Base-by-base conservation (phyloP, 2,113 vertebrate genomes). In the Furnarius figulus region DNA sequence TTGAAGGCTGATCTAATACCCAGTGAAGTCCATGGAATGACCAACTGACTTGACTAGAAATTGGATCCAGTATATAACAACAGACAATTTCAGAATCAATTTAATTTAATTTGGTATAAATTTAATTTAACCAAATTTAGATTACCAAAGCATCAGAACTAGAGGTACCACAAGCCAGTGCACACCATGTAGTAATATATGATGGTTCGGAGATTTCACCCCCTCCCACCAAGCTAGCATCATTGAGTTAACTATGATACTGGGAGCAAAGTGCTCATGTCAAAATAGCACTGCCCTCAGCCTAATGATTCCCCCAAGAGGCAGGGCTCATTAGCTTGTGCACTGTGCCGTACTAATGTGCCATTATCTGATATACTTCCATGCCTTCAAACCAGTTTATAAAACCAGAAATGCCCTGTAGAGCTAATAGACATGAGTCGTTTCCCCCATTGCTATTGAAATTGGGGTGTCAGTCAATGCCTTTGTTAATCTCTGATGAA, bases 261-360 rank as follows among this genome's bases (percentile, higher is more conserved):
- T 81, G 83, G 83, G 50, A 95, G 65, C 72, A 84, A 94, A 90
- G 80, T 31, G 53, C 30, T 91, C 68, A 28, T 80, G 68, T 88
- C 65, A 92, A 88, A 95, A 87, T 23, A 84, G 50, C 71, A 66
- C 63, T 97, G 82, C 42, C 90, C 83, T 96, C 88, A 80, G 79
- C 83, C 67, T 88, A 93, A 93, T 24, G 79, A 71, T 88, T 85
- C 86, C 90, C 81, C 55, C 73, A 94, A 90, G 83, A 83, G 68
- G 68, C 63, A 93, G 90, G 90, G 86, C 39, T 96, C 90, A 9
- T 95, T 93, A 93, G 72, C 21, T 85, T 92, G 90, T 89, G 83
- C 92, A 75, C 88, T 81, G 55, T 89, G 86, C 86, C 83, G 86
- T 71, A 35, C 37, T 89, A 95, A 96, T 81, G 55, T 77, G 61